Conservation (phyloP, 2,888 invertebrate genomes). For the Hesperia comma region DNA sequence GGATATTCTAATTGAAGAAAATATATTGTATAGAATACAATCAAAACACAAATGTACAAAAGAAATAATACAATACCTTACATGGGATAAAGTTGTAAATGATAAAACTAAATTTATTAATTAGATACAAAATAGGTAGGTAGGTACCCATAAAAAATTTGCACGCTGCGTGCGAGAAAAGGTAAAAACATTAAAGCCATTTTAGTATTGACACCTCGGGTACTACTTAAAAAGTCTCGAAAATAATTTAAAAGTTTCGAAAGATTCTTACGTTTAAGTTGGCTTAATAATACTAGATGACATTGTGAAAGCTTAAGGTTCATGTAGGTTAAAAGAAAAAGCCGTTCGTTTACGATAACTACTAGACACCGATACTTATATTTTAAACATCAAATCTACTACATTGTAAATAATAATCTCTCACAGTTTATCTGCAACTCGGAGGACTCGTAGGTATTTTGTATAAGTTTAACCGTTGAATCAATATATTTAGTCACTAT, state of each 20-base stretch:
- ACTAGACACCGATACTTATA: neutral
- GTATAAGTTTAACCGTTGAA: too few relatives aligned
- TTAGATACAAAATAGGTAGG: neutral
- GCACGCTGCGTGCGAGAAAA: constrained; percentile 23
- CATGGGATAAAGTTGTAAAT: neutral
- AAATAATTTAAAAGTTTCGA: constrained; percentile 7
- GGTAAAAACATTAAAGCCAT: constrained; percentile 34
- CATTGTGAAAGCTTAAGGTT: neutral
- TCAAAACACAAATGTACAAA: neutral
- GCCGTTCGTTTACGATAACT: neutral
- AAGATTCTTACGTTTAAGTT: neutral
- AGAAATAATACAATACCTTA: neutral
- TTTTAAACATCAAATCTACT: neutral
- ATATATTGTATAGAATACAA: neutral
- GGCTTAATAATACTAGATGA: constrained; percentile 1
- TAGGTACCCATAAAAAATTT: constrained; percentile 6
- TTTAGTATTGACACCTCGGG: constrained; percentile 35
- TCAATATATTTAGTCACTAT: too few relatives aligned
- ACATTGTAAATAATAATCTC: neutral
- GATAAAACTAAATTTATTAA: neutral
- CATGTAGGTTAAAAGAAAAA: neutral
- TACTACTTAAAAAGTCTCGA: constrained; percentile 24
- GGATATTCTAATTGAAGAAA: too few relatives aligned
- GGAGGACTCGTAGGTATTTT: too few relatives aligned
- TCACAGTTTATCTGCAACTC: too few relatives aligned